Percentiles rank a stretch among this genome's conserved stretches.
phyloP scores from a whole-genome alignment of 1,140 invertebrate species.

The Pachyrhynchus sulphureomaculatus region DNA sequence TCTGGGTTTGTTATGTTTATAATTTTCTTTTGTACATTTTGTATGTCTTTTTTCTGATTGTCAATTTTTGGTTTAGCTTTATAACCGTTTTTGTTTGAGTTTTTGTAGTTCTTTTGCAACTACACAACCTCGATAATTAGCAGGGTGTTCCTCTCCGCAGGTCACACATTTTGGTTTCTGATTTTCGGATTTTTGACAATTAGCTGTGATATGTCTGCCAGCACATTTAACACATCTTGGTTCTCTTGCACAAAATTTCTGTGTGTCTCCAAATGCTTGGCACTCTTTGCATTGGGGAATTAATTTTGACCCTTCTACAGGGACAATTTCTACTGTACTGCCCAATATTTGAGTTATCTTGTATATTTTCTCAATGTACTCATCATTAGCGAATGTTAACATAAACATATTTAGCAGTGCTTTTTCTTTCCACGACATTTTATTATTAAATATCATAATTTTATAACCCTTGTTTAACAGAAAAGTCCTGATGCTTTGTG shows the following conservation, averaged over 20 bases:
- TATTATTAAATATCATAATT: too few species aligned
- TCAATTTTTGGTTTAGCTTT: not conserved
- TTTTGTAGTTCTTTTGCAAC: slow-evolving; percentile 40
- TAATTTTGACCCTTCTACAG: too few species aligned
- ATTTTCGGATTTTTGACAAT: slow-evolving; percentile 46
- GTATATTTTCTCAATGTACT: too few species aligned
- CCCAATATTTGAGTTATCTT: too few species aligned
- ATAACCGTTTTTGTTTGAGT: not conserved
- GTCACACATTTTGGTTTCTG: slow-evolving; percentile 43
- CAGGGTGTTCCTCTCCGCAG: slow-evolving; percentile 47
- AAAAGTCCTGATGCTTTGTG: too few species aligned
- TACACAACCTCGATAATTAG: slow-evolving; percentile 48
- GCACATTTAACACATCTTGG: slow-evolving; percentile 50
- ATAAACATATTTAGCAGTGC: too few species aligned
- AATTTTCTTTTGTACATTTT: slow-evolving; percentile 16
- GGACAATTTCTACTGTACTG: too few species aligned
- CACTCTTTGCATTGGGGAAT: slow-evolving; percentile 48
- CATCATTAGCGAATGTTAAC: too few species aligned
- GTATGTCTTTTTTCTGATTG: not conserved
- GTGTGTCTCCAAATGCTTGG: slow-evolving; percentile 50
- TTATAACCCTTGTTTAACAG: too few species aligned
- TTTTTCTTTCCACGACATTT: too few species aligned
- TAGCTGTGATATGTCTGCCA: slow-evolving; percentile 42
- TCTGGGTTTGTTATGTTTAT: too few species aligned
- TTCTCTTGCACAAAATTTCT: slow-evolving; percentile 42